phyloP scores from a whole-genome alignment of 2,797 vertebrate species.

The Siniperca undulata region DNA sequence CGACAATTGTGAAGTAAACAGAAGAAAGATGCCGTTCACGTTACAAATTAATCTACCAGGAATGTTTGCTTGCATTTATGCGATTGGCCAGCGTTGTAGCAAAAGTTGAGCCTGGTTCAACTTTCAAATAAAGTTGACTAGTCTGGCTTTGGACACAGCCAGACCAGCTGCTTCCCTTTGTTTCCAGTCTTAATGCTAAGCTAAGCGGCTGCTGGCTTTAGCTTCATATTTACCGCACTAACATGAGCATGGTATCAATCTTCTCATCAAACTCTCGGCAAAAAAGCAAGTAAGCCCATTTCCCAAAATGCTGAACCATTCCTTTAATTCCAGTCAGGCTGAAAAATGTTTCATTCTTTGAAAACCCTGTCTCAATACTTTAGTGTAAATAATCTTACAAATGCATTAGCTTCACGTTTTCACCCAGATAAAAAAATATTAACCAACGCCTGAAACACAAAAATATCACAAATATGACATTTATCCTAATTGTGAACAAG shows the following conservation, averaged over 20 bases:
- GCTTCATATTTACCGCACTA: not conserved
- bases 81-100: not conserved
- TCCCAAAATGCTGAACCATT: slow-evolving; percentile 19
- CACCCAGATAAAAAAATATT: slow-evolving; percentile 53
- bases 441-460: slow-evolving; percentile 68
- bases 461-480: slow-evolving; percentile 60
- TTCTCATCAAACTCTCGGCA: not conserved
- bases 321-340: slow-evolving; percentile 43
- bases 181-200: slow-evolving; percentile 5
- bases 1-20: not conserved
- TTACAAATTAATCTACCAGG: slow-evolving; percentile 1
- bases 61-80: not conserved
- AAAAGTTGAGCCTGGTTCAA: not conserved
- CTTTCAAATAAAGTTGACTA: not conserved
- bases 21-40: not conserved
- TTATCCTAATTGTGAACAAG: slow-evolving; percentile 28
- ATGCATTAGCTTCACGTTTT: slow-evolving; percentile 50
- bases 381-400: slow-evolving; percentile 62
- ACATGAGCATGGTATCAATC: not conserved
- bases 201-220: not conserved
- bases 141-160: not conserved
- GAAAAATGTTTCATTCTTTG: slow-evolving; percentile 45
- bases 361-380: slow-evolving; percentile 61
- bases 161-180: not conserved
- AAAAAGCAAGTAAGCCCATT: not conserved